Evolutionary conservation across 2,888 invertebrate genomes (phyloP).

Genomic region (Palloptera scutellata): DNA sequence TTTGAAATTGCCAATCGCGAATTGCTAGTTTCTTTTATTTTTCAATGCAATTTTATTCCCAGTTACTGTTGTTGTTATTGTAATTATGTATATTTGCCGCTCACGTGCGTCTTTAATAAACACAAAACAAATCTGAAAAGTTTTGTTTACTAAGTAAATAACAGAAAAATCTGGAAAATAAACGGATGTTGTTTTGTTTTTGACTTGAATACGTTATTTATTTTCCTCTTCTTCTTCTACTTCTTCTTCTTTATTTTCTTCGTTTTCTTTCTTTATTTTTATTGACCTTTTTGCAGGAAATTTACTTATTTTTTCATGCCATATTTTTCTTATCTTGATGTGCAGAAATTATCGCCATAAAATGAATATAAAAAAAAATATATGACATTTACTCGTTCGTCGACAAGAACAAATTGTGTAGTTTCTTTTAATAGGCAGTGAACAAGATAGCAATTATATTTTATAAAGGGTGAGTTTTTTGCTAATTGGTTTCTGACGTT

Average conservation of each 20-base stretch:
- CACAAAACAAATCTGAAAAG: no score
- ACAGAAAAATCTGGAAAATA: neutral
- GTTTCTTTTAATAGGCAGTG: no score
- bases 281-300: neutral
- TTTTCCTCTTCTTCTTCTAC: neutral
- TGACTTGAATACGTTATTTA: no score
- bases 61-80: no score
- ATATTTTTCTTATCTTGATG: no score
- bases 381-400: no score
- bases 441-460: no score
- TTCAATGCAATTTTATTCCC: neutral
- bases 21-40: neutral
- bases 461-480: no score
- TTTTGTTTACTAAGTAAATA: neutral
- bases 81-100: neutral
- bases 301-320: neutral
- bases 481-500: no score
- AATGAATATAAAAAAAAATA: no score
- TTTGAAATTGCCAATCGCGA: neutral
- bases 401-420: no score
- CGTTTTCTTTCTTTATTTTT: neutral
- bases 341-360: no score
- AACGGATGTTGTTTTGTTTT: neutral
- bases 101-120: constrained; percentile 14
- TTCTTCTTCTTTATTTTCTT: neutral